A percentile compares a stretch with the other conserved stretches of the same genome.
Evolutionary conservation across 2,797 vertebrate species (phyloP).

Genomic region (Hoplostethus atlanticus): DNA sequence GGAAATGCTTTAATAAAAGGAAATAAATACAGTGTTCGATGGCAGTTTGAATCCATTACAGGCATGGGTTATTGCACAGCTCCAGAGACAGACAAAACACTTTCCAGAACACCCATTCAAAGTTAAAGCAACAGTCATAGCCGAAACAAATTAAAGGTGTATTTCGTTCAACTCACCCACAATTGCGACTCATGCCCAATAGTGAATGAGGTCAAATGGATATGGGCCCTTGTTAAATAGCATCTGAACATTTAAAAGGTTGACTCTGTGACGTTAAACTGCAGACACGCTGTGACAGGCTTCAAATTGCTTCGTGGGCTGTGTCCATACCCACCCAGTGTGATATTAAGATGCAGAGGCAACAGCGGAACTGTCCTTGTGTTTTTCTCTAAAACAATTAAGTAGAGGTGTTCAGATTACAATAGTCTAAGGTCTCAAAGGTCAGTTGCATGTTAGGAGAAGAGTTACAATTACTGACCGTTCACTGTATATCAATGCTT

Average conservation of each 20-base stretch:
- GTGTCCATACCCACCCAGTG: constrained; percentile 20
- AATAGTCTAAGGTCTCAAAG: constrained; percentile 21
- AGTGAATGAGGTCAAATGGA: constrained; percentile 30
- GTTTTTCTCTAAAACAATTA: constrained; percentile 14
- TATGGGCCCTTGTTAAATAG: constrained; percentile 24
- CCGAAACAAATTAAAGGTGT: constrained; percentile 39
- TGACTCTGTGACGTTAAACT: background rate
- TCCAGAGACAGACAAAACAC: constrained; percentile 63
- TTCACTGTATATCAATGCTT: constrained; percentile 17
- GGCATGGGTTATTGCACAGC: constrained; percentile 84
- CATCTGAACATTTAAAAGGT: constrained; percentile 18
- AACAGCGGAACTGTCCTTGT: constrained; percentile 35
- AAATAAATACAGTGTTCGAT: constrained; percentile 86
- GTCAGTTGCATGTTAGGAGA: constrained; percentile 31
- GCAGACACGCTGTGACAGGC: constrained; percentile 35
- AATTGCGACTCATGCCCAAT: constrained; percentile 1
- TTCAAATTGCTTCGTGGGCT: constrained; percentile 43
- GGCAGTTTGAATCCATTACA: constrained; percentile 84
- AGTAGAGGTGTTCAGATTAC: constrained; percentile 13
- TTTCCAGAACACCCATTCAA: constrained; percentile 59
- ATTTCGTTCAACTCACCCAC: constrained; percentile 36
- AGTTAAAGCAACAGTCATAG: constrained; percentile 57
- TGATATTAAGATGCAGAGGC: constrained; percentile 42
- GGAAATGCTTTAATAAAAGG: constrained; percentile 82
- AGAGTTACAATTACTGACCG: background rate